Base-by-base conservation (phyloP, 2,113 vertebrate genomes). In the Lipophrys pholis region DNA sequence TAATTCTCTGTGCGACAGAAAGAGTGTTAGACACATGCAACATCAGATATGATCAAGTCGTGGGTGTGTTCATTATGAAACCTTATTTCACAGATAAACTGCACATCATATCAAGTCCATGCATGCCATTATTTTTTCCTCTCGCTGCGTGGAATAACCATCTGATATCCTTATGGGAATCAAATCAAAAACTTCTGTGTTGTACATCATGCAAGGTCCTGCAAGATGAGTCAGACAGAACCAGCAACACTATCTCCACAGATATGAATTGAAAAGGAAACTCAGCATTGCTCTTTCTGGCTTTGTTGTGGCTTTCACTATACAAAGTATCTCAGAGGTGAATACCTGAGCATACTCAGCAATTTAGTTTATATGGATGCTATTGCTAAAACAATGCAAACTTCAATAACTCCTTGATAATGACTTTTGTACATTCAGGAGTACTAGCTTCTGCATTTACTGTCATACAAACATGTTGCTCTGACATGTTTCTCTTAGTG, bases 271-370 rank as follows among this genome's bases (percentile, higher is more conserved):
- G 65, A 83, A 67, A 79, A 45, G 43, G 52, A 30, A 57, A 73
- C 82, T 86, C 69, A 62, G 59, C 76, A 77, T 85, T 83, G 75
- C 48, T 8, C 45, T 63, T 74, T 21, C 65, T 74, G 73, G 71
- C 76, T 61, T 50, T 16, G 61, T 48, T 41, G 55, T 40, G 48
- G 53, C 72, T 68, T 41, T 16, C 51, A 65, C 52, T 49, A 53
- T 71, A 67, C 51, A 12, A 42, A 59, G 67, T 71, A 76, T 79
- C 78, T 56, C 55, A 17, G 16, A 68, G 60, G 68, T 73, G 79
- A 90, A 76, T 80, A 61, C 78, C 50, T 30, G 54, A 54, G 60
- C 60, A 50, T 55, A 66, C 60, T 80, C 83, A 85, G 81, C 78
- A 56, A 50, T 66, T 81, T 64, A 56, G 50, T 66, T 81, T 64